Conservation (phyloP, 1,140 invertebrate species). For the Cherax destructor region DNA sequence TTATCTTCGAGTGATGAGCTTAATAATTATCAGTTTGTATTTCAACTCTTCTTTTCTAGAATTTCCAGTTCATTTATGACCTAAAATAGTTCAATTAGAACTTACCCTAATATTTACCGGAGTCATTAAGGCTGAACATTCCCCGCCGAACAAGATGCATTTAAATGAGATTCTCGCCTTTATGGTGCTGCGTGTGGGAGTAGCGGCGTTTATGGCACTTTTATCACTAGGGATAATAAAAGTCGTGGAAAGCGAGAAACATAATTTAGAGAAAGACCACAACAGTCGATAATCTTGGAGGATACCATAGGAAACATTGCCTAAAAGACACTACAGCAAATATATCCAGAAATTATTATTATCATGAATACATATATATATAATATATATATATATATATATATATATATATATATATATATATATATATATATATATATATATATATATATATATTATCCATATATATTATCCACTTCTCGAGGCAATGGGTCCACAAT, state of each 20-base stretch:
- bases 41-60: no score
- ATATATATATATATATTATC: no score
- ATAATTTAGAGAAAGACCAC: constrained; percentile 1
- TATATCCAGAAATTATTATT: no score
- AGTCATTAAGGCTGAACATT: not conserved
- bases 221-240: constrained; percentile 21
- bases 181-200: not conserved
- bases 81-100: not conserved
- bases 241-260: constrained; percentile 26
- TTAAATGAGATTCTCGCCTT: not conserved
- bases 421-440: no score
- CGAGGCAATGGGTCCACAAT: no score
- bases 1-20: no score
- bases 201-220: constrained; percentile 6
- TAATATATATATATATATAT: no score
- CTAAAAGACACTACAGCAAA: not conserved
- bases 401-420: no score
- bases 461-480: no score
- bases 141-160: not conserved
- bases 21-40: no score
- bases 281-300: constrained; percentile 23
- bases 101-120: not conserved
- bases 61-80: no score
- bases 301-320: not conserved
- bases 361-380: no score